phyloP scores from a whole-genome alignment of 2,113 vertebrate species.

The Tauraco erythrolophus region DNA sequence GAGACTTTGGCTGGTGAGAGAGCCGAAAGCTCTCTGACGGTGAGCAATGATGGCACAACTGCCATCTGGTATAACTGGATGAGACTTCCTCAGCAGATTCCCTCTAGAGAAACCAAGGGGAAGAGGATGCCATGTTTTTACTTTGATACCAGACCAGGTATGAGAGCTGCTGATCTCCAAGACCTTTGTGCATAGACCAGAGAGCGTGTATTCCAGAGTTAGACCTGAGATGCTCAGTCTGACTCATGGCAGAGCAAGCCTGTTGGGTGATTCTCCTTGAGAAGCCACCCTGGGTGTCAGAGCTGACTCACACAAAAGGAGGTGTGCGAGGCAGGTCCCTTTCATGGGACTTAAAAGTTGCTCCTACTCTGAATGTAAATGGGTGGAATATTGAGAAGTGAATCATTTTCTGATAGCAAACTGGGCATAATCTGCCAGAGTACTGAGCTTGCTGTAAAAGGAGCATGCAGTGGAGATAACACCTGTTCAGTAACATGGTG shows the following conservation, averaged over 20 bases:
- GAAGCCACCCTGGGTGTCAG: background rate
- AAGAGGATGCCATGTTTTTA: constrained; percentile 72
- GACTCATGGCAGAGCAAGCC: background rate
- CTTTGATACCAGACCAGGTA: constrained; percentile 80
- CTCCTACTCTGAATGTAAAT: background rate
- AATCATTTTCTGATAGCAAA: background rate
- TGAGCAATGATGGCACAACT: constrained; percentile 87
- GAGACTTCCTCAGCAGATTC: constrained; percentile 62
- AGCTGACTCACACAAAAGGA: background rate
- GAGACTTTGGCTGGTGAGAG: constrained; percentile 81
- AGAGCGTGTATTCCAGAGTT: background rate
- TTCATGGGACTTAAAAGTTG: background rate
- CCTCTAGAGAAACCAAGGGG: constrained; percentile 62
- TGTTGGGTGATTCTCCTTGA: background rate
- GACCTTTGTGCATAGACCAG: background rate
- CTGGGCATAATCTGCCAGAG: background rate
- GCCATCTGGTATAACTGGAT: constrained; percentile 90
- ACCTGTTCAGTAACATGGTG: background rate
- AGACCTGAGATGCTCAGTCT: background rate
- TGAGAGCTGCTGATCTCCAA: background rate
- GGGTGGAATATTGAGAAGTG: background rate
- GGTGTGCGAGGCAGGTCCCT: background rate
- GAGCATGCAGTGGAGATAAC: background rate
- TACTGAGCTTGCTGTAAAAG: background rate
- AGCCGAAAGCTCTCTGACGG: constrained; percentile 77